phyloP scores from a whole-genome alignment of 1,140 invertebrate species.

The Hylyphantes graminicola region DNA sequence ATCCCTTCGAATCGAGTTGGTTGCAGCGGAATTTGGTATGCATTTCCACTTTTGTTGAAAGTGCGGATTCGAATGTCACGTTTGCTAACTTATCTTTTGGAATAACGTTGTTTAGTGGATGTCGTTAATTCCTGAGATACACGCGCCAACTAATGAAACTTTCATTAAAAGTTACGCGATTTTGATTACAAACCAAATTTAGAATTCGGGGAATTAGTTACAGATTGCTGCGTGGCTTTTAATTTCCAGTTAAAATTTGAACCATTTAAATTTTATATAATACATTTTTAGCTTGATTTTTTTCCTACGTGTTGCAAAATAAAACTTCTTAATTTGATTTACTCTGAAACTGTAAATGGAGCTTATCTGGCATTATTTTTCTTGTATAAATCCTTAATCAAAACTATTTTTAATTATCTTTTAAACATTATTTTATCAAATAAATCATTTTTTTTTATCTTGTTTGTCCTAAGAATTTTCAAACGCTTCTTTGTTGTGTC shows the following conservation, averaged over 20 bases:
- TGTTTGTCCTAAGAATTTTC: no score
- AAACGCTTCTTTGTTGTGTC: no score
- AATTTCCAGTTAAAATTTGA: background rate
- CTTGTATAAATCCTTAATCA: no score
- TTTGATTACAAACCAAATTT: background rate
- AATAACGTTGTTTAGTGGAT: background rate
- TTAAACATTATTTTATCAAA: no score
- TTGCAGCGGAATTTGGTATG: background rate
- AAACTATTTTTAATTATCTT: no score
- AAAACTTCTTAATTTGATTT: no score
- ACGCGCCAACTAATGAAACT: constrained; percentile 1
- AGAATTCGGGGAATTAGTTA: background rate
- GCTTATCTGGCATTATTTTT: no score
- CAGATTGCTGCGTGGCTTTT: background rate
- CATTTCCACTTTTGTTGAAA: constrained; percentile 1
- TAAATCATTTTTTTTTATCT: no score
- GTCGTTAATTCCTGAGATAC: constrained; percentile 6
- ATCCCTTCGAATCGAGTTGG: constrained; percentile 2
- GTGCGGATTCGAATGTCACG: background rate
- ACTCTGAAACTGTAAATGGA: no score
- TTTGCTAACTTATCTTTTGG: background rate
- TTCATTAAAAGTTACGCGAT: background rate
- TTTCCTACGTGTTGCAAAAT: no score
- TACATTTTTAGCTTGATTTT: background rate
- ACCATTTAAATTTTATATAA: background rate